Evolutionary conservation across 2,797 vertebrate genomes (phyloP).

Genomic region (Pelochelys cantorii): DNA sequence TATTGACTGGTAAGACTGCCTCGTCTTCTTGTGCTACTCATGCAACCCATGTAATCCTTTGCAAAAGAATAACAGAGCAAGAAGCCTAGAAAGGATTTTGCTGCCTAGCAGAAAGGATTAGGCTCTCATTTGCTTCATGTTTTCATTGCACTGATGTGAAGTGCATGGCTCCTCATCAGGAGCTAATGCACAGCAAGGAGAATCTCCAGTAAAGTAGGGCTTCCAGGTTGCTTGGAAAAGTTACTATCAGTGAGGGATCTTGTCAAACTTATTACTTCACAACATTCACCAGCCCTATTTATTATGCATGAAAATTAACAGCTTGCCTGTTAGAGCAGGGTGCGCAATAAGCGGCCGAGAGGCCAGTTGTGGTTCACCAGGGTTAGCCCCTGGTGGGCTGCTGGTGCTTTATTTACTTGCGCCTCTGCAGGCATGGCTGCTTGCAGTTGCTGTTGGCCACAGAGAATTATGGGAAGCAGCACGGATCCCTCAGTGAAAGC

Average conservation of each 20-base stretch:
- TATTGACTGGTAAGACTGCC: not conserved
- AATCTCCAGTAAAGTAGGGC: fast-evolving
- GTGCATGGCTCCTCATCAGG: not conserved
- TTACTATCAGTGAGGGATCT: not conserved
- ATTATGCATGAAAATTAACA: not conserved
- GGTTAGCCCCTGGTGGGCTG: too few species aligned
- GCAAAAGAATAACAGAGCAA: not conserved
- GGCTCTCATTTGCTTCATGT: not conserved
- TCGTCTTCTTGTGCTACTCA: not conserved
- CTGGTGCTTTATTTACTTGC: too few species aligned
- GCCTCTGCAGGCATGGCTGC: too few species aligned
- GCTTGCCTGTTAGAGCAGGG: not conserved
- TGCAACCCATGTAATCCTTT: not conserved
- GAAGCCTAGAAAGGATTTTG: not conserved
- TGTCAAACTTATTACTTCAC: slow-evolving; percentile 45
- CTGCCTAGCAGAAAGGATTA: not conserved
- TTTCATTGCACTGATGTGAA: not conserved
- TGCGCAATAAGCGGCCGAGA: too few species aligned
- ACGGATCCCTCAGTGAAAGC: not conserved
- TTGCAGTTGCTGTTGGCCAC: too few species aligned
- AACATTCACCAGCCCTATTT: slow-evolving; percentile 32
- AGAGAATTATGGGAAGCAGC: too few species aligned
- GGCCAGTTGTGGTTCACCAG: too few species aligned
- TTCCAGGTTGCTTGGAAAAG: slow-evolving; percentile 37
- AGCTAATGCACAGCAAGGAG: not conserved